Conservation (phyloP, 2,888 invertebrate genomes). For the Pinctada fucata region DNA sequence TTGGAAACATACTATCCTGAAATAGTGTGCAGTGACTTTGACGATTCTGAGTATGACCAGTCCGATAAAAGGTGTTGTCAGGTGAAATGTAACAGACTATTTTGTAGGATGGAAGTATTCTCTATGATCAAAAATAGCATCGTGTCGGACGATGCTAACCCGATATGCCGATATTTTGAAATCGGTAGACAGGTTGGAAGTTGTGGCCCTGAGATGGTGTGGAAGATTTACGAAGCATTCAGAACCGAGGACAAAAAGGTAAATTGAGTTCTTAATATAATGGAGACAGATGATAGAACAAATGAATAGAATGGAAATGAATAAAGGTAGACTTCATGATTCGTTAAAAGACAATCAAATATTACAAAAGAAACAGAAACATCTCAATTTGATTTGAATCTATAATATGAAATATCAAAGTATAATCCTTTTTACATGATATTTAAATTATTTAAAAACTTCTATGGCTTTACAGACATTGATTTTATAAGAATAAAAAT, state of each 20-base stretch:
- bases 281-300: neutral
- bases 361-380: no score
- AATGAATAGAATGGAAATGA: no score
- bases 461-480: no score
- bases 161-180: conserved; percentile 91
- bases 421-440: no score
- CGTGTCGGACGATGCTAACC: conserved; percentile 78
- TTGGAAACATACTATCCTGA: neutral
- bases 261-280: conserved; percentile 70
- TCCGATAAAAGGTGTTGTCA: neutral
- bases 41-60: conserved; percentile 1
- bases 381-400: no score
- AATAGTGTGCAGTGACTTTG: neutral
- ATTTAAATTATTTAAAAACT: no score
- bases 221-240: conserved; percentile 94
- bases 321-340: no score
- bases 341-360: no score
- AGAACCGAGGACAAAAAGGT: conserved; percentile 94
- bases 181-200: conserved; percentile 88
- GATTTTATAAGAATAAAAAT: no score
- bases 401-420: no score
- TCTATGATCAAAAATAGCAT: conserved; percentile 70
- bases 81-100: conserved; percentile 4
- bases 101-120: conserved; percentile 69
- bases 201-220: conserved; percentile 92